Evolutionary conservation across 2,888 invertebrate genomes (phyloP), one percentile per base, ranked within the genome.

Genomic region (Achlya flavicornis): DNA sequence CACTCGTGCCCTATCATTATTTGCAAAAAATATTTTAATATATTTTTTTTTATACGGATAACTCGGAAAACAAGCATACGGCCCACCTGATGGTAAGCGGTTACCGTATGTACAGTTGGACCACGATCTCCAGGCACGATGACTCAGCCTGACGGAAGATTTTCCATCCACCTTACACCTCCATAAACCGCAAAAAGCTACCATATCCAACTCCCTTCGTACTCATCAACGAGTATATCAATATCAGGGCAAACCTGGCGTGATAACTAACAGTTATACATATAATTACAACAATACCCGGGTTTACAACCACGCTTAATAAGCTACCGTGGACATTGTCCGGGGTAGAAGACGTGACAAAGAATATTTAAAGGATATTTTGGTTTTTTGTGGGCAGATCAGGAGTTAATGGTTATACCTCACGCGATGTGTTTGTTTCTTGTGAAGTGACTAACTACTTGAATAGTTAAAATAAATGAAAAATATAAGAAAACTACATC

Each of bases 171-270:
- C 16, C 5, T 32, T 3, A 14, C 8, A 8, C 38, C 3, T 11
- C 10, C 11, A 7, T 6, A 2, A 8, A 3, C 16, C 38, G 5
- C 11, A 38, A 8, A 38, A 38, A 16, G 11, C n/a, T 38, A 14
- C 59, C 59, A 19, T 63, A 67, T 77, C 74, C 69, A 12, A 43
- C 41, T 38, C 3, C 63, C 16, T 32, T 65, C 57, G 16, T 43
- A 33, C 33, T 41, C 16, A 63, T 65, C 69, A 61, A 63, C n/a
- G 46, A 10, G n/a, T 46, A 67, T 74, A 76, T 80, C 79, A 81
- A 77, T 80, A 81, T 76, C 69, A 73, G 65, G 63, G 66, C 64
- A 65, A 75, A 78, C 76, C 78, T 81, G 73, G 78, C 83, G 79
- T 82, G 79, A 67, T 76, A 75, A 79, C 69, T 66, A 65, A 66